Evolutionary conservation across 2,888 invertebrate genomes (phyloP).

Genomic region (Oscheius myriophilus): DNA sequence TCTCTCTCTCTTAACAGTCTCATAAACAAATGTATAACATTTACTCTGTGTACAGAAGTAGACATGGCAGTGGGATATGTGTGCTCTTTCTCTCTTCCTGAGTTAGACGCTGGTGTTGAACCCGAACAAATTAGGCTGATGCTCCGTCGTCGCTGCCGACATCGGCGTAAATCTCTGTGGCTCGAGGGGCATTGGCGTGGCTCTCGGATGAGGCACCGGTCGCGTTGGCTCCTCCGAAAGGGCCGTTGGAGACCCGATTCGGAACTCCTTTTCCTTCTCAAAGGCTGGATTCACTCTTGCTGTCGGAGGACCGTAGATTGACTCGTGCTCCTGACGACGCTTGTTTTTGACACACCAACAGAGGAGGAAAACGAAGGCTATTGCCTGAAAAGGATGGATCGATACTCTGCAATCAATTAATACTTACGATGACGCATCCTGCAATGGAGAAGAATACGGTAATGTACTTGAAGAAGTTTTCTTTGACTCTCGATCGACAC

Average conservation of each 20-base stretch:
- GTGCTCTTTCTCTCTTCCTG: conserved; percentile 3
- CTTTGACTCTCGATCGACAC: conserved; percentile 69
- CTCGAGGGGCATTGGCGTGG: conserved; percentile 26
- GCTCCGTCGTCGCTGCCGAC: conserved; percentile 10
- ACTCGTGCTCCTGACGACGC: conserved; percentile 36
- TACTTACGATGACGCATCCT: conserved; percentile 46
- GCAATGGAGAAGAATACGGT: conserved; percentile 62
- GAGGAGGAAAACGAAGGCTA: conserved; percentile 54
- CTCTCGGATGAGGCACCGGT: background rate
- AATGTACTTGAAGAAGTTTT: conserved; percentile 69
- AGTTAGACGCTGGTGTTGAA: conserved; percentile 34
- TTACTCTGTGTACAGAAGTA: conserved; percentile 19
- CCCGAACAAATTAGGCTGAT: conserved; percentile 19
- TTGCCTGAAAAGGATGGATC: conserved; percentile 28
- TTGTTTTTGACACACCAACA: conserved; percentile 60
- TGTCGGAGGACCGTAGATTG: background rate
- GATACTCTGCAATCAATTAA: background rate
- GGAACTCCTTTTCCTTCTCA: conserved; percentile 27
- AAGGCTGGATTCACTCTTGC: conserved; percentile 17
- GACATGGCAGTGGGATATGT: conserved; percentile 29
- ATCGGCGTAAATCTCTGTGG: conserved; percentile 27
- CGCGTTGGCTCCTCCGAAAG: conserved; percentile 11
- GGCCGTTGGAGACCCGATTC: conserved; percentile 29
- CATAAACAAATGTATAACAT: conserved; percentile 32
- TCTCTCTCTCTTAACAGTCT: too few relatives aligned